A percentile compares a stretch with the other conserved stretches of the same genome.
phyloP scores from a whole-genome alignment of 2,113 vertebrate genomes.

The Sus scrofa region T2T-Sscrofa CM000820.6:17197501-17198000 shows the following conservation, averaged over 20 bases:
- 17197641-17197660: conserved; percentile 60
- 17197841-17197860: background rate
- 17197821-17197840: background rate
- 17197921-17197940: background rate
- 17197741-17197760: conserved; percentile 60
- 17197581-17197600: conserved; percentile 33
- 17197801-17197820: background rate
- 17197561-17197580: conserved; percentile 41
- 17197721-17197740: background rate
- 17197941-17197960: background rate
- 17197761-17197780: background rate
- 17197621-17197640: background rate
- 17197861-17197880: background rate
- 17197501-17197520: conserved; percentile 11
- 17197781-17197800: background rate
- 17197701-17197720: conserved; percentile 58
- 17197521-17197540: conserved; percentile 44
- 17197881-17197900: background rate
- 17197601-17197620: conserved; percentile 43
- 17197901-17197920: background rate
- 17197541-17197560: background rate
- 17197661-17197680: conserved; percentile 49
- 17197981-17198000: conserved; percentile 13
- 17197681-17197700: conserved; percentile 52
- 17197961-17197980: background rate